Evolutionary conservation across 2,113 vertebrate species (phyloP).

Genomic region (Halichoerus grypus): DNA sequence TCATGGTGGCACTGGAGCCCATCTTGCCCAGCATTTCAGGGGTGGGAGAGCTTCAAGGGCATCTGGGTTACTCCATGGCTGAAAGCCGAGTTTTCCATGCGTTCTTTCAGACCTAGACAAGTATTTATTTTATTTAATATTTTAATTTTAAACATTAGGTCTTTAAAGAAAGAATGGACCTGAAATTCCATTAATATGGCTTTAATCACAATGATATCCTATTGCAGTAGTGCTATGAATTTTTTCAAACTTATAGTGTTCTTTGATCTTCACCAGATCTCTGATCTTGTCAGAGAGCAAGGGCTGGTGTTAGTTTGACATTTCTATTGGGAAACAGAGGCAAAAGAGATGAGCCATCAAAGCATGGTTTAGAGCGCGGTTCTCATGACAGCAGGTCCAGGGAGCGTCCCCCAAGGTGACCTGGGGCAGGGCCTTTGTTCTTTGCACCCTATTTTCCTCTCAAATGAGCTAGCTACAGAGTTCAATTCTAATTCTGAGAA

Average conservation of each 20-base stretch:
- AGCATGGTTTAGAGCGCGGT: background rate
- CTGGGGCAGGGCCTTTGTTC: background rate
- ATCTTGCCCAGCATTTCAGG: background rate
- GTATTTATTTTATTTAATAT: background rate
- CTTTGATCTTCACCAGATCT: background rate
- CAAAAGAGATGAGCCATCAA: background rate
- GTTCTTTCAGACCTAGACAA: background rate
- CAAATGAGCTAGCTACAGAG: background rate
- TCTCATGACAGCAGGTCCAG: background rate
- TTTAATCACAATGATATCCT: background rate
- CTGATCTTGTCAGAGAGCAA: background rate
- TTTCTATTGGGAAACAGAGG: conserved; percentile 17
- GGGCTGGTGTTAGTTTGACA: background rate
- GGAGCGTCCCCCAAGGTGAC: background rate
- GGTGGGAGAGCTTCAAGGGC: background rate
- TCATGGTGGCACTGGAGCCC: fast-evolving
- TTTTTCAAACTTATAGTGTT: background rate
- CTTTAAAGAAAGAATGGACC: conserved; percentile 13
- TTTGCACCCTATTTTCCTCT: background rate
- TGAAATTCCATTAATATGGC: background rate
- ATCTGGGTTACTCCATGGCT: background rate
- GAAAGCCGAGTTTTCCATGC: background rate
- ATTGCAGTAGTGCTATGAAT: background rate
- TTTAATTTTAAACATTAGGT: background rate
- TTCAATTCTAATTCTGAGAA: background rate